Conservation (phyloP, 2,888 invertebrate species). For the Xestoiulus laeticollis region DNA sequence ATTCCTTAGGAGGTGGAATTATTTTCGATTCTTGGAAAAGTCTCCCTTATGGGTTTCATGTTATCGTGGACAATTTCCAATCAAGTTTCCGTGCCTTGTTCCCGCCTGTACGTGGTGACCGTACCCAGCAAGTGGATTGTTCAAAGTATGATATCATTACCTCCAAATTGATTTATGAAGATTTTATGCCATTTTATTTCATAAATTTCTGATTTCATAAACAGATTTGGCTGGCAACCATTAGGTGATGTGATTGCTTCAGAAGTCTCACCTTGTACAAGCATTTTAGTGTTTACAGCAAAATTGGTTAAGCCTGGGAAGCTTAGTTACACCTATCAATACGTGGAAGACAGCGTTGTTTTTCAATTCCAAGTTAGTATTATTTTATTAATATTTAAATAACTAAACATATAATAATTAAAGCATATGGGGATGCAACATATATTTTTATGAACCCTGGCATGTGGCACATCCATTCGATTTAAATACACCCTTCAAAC, state of each 20-base stretch:
- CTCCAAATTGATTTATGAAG: not conserved
- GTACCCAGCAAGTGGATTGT: slow-evolving; percentile 62
- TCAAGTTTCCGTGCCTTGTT: slow-evolving; percentile 62
- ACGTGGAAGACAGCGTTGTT: slow-evolving; percentile 64
- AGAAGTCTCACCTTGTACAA: slow-evolving; percentile 67
- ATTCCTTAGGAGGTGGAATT: slow-evolving; percentile 69
- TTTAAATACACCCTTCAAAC: too few relatives aligned
- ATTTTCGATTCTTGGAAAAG: slow-evolving; percentile 68
- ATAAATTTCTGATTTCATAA: not conserved
- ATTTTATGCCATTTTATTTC: not conserved
- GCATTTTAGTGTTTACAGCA: slow-evolving; percentile 67
- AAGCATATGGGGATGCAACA: slow-evolving; percentile 43
- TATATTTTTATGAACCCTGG: not conserved
- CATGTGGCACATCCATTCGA: too few relatives aligned
- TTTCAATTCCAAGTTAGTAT: slow-evolving; percentile 67
- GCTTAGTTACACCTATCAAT: slow-evolving; percentile 68
- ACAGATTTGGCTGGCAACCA: slow-evolving; percentile 66
- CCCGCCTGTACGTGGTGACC: slow-evolving; percentile 59
- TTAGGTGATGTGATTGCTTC: slow-evolving; percentile 67
- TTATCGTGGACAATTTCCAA: slow-evolving; percentile 61
- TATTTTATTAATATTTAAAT: not conserved
- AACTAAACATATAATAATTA: not conserved
- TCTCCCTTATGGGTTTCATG: slow-evolving; percentile 67
- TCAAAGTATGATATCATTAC: slow-evolving; percentile 61
- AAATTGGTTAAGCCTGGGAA: slow-evolving; percentile 68